A percentile compares a stretch with the other conserved stretches of the same genome.
phyloP scores from a whole-genome alignment of 2,113 vertebrate genomes.

The Puma concolor region DNA sequence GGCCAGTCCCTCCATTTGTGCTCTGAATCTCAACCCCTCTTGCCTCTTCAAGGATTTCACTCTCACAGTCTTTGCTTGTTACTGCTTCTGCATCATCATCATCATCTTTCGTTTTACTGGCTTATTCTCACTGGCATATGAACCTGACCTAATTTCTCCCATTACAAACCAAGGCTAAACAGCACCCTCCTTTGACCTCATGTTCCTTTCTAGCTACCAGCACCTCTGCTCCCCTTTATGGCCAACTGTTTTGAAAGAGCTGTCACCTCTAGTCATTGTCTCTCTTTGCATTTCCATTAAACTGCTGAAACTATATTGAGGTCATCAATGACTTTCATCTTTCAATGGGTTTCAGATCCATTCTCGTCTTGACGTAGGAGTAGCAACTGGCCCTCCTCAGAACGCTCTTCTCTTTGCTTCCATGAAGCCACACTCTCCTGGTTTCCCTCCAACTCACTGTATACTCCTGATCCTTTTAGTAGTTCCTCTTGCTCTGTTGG shows the following conservation, averaged over 20 bases:
- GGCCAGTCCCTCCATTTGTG: too few relatives aligned
- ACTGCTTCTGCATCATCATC: too few relatives aligned
- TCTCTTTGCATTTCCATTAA: background rate
- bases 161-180: background rate
- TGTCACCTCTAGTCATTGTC: too few relatives aligned
- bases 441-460: background rate
- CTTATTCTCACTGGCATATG: background rate
- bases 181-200: background rate
- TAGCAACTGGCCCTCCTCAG: background rate
- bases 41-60: background rate
- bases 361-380: background rate
- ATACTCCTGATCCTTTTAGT: background rate
- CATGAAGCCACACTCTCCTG: background rate
- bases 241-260: background rate
- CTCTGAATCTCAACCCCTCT: background rate
- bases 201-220: background rate
- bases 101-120: background rate
- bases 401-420: background rate
- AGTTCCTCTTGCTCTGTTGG: background rate
- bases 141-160: background rate
- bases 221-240: background rate
- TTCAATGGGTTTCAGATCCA: background rate
- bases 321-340: background rate
- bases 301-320: background rate
- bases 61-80: fast-evolving